Evolutionary conservation across 2,113 vertebrate genomes (phyloP), one percentile per base, ranked within the genome.

Genomic region (Erythrolamprus reginae): DNA sequence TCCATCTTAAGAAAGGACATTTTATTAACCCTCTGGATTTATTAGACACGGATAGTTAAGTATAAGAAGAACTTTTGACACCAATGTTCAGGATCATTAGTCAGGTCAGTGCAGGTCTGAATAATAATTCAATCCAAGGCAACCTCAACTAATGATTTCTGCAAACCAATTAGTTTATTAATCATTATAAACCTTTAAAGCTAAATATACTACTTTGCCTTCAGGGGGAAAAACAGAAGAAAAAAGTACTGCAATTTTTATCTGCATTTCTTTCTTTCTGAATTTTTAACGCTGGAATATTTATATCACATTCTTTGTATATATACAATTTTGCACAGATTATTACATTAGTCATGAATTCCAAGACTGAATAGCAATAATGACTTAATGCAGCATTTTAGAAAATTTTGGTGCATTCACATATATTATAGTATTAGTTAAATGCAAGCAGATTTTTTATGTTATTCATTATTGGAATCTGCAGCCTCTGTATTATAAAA

Each of bases 1-100:
- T 77, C 33, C 33, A 77, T 38, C 70, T 77, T 77, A 38, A 77
- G 96, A 96, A 96, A 95, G 89, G 87, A 38, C 91, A 89, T 93
- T 96, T 97, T 97, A 96, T 95, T 96, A 95, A 92, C 77, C 89
- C 88, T 50, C 55, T 92, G 88, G 91, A 98, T 98, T 97, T 97
- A 96, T 97, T 97, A 97, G 96, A 96, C 92, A 95, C 61, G 95
- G 93, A 95, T 96, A 97, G 97, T 96, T 98, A 97, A 97, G 97
- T 96, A 97, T 95, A 95, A 93, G 93, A 96, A 96, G 96, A 96
- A 97, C 96, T 97, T 97, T 95, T 97, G 96, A 98, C 97, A 96
- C 93, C 89, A 92, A 90, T 93, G 96, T 97, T 97, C 96, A 96
- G 97, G 98, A 97, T 98, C 98, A 98, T 91, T 56, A 95, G 90